phyloP scores from a whole-genome alignment of 2,888 invertebrate genomes.

The Agonopterix alstromeriana region DNA sequence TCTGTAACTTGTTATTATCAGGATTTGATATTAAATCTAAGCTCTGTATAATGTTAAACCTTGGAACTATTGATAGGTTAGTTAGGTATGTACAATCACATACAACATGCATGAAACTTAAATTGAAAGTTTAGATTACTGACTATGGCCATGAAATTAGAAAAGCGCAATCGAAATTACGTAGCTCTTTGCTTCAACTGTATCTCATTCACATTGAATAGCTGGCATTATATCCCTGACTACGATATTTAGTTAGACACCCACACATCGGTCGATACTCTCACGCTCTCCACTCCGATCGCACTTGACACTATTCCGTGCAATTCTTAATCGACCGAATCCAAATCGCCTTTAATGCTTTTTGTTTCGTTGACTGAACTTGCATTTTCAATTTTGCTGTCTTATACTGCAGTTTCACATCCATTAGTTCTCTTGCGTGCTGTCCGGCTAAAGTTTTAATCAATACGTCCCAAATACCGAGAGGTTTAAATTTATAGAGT shows the following conservation, averaged over 20 bases:
- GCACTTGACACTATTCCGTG: conserved; percentile 15
- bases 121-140: no score
- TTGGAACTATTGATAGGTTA: no score
- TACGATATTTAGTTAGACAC: conserved; percentile 17
- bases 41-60: no score
- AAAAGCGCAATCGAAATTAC: no score
- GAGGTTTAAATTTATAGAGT: conserved; percentile 1
- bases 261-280: conserved; percentile 14
- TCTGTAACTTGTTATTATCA: not conserved
- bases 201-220: not conserved
- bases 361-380: not conserved
- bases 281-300: conserved; percentile 12
- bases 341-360: not conserved
- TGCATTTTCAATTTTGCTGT: conserved; percentile 1
- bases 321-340: conserved; percentile 2
- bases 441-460: not conserved
- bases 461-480: conserved; percentile 6
- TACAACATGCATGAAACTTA: no score
- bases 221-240: conserved; percentile 12
- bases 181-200: no score
- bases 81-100: no score
- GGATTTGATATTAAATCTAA: no score
- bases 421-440: not conserved
- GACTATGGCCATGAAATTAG: no score
- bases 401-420: not conserved